Percentiles rank a stretch among this genome's conserved stretches.
Conservation (phyloP, 2,797 vertebrate species). For the Acipenser ruthenus region DNA sequence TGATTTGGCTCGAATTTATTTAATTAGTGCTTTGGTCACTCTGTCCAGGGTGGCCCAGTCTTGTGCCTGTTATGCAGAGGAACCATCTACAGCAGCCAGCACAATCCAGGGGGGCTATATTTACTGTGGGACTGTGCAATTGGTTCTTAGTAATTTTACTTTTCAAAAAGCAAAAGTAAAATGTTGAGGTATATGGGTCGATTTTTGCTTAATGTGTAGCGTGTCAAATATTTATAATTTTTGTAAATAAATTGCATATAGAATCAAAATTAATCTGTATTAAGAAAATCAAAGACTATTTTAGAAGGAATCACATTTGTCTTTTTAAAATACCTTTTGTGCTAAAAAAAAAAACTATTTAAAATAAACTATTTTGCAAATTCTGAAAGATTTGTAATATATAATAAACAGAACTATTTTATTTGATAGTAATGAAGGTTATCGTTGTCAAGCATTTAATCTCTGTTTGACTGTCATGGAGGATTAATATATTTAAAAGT, state of each 20-base stretch:
- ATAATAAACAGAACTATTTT: constrained; percentile 56
- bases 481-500: no score
- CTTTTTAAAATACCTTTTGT: background rate
- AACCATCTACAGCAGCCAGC: constrained; percentile 41
- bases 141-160: constrained; percentile 36
- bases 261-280: constrained; percentile 62
- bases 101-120: constrained; percentile 49
- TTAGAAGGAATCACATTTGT: constrained; percentile 54
- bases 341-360: background rate
- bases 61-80: constrained; percentile 60
- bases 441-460: constrained; percentile 36
- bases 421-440: constrained; percentile 49
- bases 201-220: constrained; percentile 47
- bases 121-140: constrained; percentile 51
- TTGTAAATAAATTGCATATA: constrained; percentile 71
- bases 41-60: constrained; percentile 50
- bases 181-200: constrained; percentile 42
- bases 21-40: constrained; percentile 53
- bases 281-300: constrained; percentile 63
- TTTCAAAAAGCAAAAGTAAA: constrained; percentile 51
- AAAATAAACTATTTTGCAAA: constrained; percentile 56
- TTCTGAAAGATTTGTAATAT: constrained; percentile 63
- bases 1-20: constrained; percentile 65
- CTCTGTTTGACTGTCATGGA: background rate
- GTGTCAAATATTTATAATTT: constrained; percentile 68